A percentile compares a stretch with the other conserved stretches of the same genome.
Conservation (phyloP, 2,113 vertebrate genomes). For the Panurus biarmicus region DNA sequence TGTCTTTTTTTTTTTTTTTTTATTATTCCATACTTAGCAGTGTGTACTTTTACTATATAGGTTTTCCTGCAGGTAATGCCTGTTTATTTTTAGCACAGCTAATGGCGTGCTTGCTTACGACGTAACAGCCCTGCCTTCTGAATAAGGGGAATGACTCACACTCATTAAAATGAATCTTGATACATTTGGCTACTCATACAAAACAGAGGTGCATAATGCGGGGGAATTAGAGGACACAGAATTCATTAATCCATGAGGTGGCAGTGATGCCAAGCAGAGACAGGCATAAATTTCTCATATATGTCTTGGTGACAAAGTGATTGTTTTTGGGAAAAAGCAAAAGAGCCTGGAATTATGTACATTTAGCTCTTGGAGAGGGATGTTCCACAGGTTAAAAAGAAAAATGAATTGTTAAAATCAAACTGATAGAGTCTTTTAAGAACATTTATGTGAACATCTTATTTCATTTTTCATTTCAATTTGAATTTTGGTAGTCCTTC, state of each 20-base stretch:
- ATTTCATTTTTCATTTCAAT: not conserved
- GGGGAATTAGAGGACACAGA: conserved; percentile 59
- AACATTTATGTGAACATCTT: not conserved
- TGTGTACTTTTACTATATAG: conserved; percentile 20
- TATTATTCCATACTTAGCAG: not conserved
- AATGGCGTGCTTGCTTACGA: conserved; percentile 63
- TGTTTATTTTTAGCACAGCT: conserved; percentile 68
- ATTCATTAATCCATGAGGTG: conserved; percentile 69
- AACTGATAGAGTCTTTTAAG: not conserved
- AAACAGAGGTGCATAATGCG: conserved; percentile 58
- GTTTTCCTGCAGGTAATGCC: conserved; percentile 58
- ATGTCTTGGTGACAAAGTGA: conserved; percentile 31
- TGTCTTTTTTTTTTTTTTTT: not conserved
- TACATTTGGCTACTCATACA: conserved; percentile 61
- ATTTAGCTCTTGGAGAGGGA: not conserved
- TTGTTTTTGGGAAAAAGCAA: conserved; percentile 44
- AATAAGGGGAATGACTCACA: conserved; percentile 65
- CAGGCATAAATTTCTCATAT: conserved; percentile 36
- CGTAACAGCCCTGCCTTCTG: conserved; percentile 51
- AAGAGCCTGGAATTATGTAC: not conserved
- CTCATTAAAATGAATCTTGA: conserved; percentile 68
- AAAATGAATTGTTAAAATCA: not conserved
- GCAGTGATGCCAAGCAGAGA: conserved; percentile 65
- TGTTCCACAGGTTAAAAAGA: not conserved
- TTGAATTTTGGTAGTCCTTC: not conserved